phyloP scores from a whole-genome alignment of 2,113 vertebrate genomes.

The Castor canadensis region DNA sequence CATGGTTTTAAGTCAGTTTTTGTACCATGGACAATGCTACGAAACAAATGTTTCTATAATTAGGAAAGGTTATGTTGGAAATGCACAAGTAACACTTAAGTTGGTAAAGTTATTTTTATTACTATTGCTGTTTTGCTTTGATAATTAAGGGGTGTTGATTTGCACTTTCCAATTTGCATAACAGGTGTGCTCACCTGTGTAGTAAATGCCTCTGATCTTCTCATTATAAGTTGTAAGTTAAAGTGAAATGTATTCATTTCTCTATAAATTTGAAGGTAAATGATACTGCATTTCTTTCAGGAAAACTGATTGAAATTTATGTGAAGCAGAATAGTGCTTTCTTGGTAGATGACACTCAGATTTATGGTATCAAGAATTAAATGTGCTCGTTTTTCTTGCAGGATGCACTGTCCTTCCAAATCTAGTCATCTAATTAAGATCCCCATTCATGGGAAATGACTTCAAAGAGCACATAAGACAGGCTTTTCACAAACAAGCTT shows the following conservation, averaged over 20 bases:
- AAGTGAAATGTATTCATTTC: neutral
- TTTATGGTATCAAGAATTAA: slow-evolving; percentile 57
- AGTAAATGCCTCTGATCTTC: slow-evolving; percentile 1
- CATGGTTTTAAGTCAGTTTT: neutral
- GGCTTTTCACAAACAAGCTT: slow-evolving; percentile 60
- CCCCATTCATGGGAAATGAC: slow-evolving; percentile 65
- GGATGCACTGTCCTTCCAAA: slow-evolving; percentile 50
- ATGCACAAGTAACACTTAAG: slow-evolving; percentile 19
- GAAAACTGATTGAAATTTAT: neutral
- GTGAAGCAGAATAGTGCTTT: neutral
- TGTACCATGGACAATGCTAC: neutral
- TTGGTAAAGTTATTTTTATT: slow-evolving; percentile 14
- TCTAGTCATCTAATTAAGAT: slow-evolving; percentile 68
- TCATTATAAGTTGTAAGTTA: slow-evolving; percentile 1
- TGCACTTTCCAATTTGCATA: neutral
- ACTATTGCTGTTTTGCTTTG: neutral
- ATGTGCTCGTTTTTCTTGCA: slow-evolving; percentile 45
- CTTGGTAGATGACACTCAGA: neutral
- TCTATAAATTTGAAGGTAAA: neutral
- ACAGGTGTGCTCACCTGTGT: slow-evolving; percentile 18
- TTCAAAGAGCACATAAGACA: slow-evolving; percentile 57
- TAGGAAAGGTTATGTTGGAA: neutral
- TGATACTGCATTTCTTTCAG: neutral
- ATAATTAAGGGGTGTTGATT: slow-evolving; percentile 27
- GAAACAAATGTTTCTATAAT: neutral